A percentile compares a stretch with the other conserved stretches of the same genome.
phyloP scores from a whole-genome alignment of 2,797 vertebrate genomes.

The Eurystomus glaucurus region DNA sequence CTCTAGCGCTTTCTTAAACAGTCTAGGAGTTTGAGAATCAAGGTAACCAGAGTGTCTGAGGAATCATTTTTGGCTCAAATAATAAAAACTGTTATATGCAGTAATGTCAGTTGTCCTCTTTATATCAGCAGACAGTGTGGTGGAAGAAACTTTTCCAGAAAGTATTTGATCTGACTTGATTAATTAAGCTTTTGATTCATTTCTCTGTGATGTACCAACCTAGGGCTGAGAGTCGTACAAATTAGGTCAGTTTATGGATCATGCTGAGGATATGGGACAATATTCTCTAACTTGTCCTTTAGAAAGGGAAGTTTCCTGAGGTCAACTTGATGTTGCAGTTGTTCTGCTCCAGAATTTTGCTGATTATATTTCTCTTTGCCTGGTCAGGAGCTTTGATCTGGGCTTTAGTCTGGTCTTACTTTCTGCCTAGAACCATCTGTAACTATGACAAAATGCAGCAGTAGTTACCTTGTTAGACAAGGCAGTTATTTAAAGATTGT shows the following conservation, averaged over 20 bases:
- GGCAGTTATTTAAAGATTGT: background rate
- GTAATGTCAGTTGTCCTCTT: background rate
- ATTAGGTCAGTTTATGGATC: background rate
- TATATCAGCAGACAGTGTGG: background rate
- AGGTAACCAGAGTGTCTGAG: background rate
- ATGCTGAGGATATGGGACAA: background rate
- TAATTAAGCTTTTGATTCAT: background rate
- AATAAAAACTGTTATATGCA: background rate
- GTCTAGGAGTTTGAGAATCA: background rate
- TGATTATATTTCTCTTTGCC: background rate
- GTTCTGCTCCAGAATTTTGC: background rate
- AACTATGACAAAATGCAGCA: background rate
- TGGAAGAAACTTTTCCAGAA: background rate
- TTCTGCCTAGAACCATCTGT: background rate
- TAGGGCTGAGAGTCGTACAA: background rate
- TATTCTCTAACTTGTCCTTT: background rate
- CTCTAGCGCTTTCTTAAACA: background rate
- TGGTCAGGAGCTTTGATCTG: background rate
- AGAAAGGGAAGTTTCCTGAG: background rate
- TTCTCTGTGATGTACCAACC: background rate
- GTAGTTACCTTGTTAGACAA: background rate
- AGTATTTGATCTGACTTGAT: background rate
- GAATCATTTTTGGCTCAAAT: background rate
- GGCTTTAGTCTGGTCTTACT: background rate
- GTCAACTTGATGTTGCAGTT: background rate